Evolutionary conservation across 2,888 invertebrate genomes (phyloP).

Genomic region (Spisula solida): DNA sequence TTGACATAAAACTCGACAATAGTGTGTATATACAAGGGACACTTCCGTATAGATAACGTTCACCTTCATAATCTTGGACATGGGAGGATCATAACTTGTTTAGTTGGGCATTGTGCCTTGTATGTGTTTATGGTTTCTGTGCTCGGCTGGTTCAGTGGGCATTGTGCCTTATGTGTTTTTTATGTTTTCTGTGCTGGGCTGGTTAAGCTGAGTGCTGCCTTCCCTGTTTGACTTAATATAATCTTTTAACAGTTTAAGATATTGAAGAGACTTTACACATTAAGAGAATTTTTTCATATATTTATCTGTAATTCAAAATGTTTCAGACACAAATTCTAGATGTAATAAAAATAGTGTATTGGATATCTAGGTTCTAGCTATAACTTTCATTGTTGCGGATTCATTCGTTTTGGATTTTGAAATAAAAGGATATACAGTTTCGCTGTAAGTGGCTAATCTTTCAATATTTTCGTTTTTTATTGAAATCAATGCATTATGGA

Average conservation of each 20-base stretch:
- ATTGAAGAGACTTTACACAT: not conserved
- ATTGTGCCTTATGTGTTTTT: too few relatives aligned
- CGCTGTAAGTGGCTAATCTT: not conserved
- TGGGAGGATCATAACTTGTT: too few relatives aligned
- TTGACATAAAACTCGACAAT: not conserved
- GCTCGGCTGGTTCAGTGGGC: too few relatives aligned
- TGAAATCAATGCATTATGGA: conserved; percentile 15
- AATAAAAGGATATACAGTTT: not conserved
- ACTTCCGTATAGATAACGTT: not conserved
- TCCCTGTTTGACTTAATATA: too few relatives aligned
- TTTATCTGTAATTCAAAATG: not conserved
- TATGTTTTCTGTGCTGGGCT: too few relatives aligned
- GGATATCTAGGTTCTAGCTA: not conserved
- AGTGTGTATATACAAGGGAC: not conserved
- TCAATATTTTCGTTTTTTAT: not conserved
- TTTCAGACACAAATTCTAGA: not conserved
- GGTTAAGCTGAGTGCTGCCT: too few relatives aligned
- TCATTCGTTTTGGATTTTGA: not conserved
- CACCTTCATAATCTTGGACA: not conserved
- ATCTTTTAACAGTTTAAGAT: too few relatives aligned
- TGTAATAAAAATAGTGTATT: not conserved
- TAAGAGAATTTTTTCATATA: not conserved
- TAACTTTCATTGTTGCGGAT: not conserved
- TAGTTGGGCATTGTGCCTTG: too few relatives aligned
- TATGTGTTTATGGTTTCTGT: too few relatives aligned